Percentiles rank a stretch among this genome's conserved stretches.
Evolutionary conservation across 2,888 invertebrate species (phyloP).

Genomic region (Phortica magna): DNA sequence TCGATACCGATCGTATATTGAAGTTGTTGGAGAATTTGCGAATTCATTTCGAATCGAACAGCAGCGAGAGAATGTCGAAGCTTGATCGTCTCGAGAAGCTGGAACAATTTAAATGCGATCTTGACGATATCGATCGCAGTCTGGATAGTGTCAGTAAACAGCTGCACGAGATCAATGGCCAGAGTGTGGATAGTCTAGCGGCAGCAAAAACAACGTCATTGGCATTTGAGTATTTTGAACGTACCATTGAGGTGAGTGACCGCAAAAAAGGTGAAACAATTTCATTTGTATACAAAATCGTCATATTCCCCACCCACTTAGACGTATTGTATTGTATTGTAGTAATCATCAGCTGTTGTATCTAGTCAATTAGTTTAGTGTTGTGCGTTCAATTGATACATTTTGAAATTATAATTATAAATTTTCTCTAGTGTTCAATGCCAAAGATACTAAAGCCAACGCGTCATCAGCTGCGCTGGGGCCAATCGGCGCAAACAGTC

Average conservation of each 20-base stretch:
- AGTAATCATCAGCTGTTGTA: neutral
- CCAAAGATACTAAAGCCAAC: constrained; percentile 69
- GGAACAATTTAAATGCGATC: constrained; percentile 84
- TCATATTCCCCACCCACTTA: neutral
- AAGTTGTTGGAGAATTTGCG: constrained; percentile 82
- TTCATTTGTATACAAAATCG: neutral
- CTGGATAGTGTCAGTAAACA: constrained; percentile 84
- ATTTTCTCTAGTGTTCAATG: constrained; percentile 69
- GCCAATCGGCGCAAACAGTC: constrained; percentile 61
- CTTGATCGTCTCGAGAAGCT: constrained; percentile 85
- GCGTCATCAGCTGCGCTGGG: constrained; percentile 73
- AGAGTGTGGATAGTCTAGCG: constrained; percentile 85
- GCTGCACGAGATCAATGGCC: constrained; percentile 82
- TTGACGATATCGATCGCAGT: constrained; percentile 85
- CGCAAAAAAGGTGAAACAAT: constrained; percentile 7
- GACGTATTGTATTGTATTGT: constrained; percentile 4
- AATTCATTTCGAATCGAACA: constrained; percentile 83
- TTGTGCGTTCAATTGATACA: constrained; percentile 12
- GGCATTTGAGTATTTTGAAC: constrained; percentile 87
- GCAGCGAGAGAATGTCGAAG: constrained; percentile 81
- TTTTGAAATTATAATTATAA: constrained; percentile 39
- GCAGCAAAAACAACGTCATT: constrained; percentile 85
- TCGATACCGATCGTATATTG: constrained; percentile 85
- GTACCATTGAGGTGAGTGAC: constrained; percentile 84
- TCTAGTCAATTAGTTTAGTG: neutral